Conservation (phyloP, 2,113 vertebrate species). For the Pelecanoides urinatrix region DNA sequence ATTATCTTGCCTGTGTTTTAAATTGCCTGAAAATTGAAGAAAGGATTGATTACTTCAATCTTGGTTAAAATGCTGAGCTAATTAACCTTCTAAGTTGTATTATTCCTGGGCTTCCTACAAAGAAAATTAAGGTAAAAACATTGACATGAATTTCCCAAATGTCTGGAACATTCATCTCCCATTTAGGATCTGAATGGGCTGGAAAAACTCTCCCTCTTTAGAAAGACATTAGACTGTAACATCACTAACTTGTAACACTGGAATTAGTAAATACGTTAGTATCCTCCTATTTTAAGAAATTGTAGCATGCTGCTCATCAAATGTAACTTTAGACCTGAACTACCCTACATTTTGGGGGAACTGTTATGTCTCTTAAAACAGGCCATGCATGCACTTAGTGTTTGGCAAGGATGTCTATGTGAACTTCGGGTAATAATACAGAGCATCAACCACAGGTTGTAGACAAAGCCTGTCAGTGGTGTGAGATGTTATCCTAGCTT, state of each 20-base stretch:
- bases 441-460: not conserved
- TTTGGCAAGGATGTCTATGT: not conserved
- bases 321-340: not conserved
- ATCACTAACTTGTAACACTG: not conserved
- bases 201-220: not conserved
- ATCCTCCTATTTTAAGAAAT: not conserved
- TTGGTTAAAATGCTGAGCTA: not conserved
- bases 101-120: not conserved
- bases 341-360: not conserved
- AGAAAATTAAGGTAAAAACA: not conserved
- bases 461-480: not conserved
- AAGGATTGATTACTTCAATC: not conserved
- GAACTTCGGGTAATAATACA: not conserved
- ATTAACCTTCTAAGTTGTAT: not conserved
- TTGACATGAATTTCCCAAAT: not conserved
- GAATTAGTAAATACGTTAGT: not conserved
- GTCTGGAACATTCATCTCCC: not conserved
- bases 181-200: not conserved
- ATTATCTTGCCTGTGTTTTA: not conserved
- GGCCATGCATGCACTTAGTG: not conserved
- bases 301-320: not conserved
- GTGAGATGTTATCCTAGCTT: not conserved
- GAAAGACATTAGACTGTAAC: not conserved
- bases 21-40: not conserved
- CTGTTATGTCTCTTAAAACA: not conserved